These are phyloP conservation scores for Silurus aristotelis DNA, from an alignment of 2,797 vertebrate genomes.

Conservation along the genomic window DNA sequence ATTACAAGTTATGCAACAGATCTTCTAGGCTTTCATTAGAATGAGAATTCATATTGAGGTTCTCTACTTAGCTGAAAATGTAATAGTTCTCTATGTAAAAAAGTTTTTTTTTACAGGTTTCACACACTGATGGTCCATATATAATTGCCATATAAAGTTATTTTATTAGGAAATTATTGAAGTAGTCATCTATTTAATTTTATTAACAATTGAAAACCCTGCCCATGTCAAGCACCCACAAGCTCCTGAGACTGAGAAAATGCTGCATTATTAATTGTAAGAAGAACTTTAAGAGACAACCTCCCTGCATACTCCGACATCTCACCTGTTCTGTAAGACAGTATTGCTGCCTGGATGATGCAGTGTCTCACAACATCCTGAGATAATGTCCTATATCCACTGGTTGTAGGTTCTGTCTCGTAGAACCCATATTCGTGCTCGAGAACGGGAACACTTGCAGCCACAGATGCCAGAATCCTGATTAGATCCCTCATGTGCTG, in stretches of 20 bases:
- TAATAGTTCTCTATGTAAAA: neutral
- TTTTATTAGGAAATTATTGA: neutral
- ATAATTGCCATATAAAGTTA: neutral
- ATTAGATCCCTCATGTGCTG: conserved; percentile 90
- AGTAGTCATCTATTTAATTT: neutral
- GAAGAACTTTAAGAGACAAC: neutral
- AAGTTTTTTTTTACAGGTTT: neutral
- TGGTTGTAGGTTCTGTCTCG: conserved; percentile 59
- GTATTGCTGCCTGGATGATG: conserved; percentile 86
- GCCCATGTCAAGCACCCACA: neutral
- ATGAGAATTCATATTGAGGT: neutral
- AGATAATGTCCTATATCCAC: conserved; percentile 60
- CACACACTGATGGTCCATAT: neutral
- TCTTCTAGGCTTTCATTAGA: neutral
- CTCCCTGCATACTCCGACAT: neutral
- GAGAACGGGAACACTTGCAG: conserved; percentile 80
- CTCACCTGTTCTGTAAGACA: conserved; percentile 89
- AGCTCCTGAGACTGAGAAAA: neutral
- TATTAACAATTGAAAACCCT: neutral
- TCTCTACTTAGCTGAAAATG: neutral
- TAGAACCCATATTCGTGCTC: conserved; percentile 83
- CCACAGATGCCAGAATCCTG: conserved; percentile 81
- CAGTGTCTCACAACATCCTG: conserved; percentile 88
- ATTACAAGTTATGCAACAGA: neutral
- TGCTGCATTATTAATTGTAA: neutral